Evolutionary conservation across 2,888 invertebrate species (phyloP), one percentile per base, ranked within the genome.

Genomic region (Xanthia togata): DNA sequence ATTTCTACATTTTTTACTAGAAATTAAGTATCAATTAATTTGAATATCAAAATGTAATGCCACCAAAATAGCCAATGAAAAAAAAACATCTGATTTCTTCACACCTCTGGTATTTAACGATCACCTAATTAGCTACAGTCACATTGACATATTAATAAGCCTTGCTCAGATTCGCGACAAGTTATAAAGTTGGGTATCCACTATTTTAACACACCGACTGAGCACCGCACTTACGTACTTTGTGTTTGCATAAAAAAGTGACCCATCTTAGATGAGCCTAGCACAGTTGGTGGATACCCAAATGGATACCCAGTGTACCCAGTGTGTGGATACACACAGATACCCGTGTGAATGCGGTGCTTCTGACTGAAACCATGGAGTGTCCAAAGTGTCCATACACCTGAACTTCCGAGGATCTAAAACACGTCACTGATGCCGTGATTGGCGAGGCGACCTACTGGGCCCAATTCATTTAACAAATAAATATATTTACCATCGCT

Each of bases 91-190:
- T 11, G 26, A 70, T 81, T 70, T 70, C 26, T 70, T 74, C 57
- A 82, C 70, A 70, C 70, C 57, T 81, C 38, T 59, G 38, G 35
- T 53, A 53, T 44, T 63, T 44, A 70, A 17, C 11, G n/a, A n/a
- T 23, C 69, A 35, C 38, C 41, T 76, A 74, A 85, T 81, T 79
- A 79, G 62, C 62, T 63, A 60, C 23, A 72, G 72, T 69, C 23
- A 53, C 1, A 76, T 75, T 79, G 53, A 23, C 65, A 86, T 76
- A 80, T 71, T 81, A 73, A 70, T 71, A 75, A 70, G 64, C 70
- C 38, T 76, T 84, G 70, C 59, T 65, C 50, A 75, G 41, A 76
- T 87, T 81, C 23, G 73, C 63, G 47, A 72, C 41, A 57, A 60
- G 44, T 38, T 35, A 26, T 64, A 55, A 78, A 38, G 44, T 35